Evolutionary conservation across 2,113 vertebrate genomes (phyloP), one percentile per base, ranked within the genome.

Genomic region (Scolopax mira): DNA sequence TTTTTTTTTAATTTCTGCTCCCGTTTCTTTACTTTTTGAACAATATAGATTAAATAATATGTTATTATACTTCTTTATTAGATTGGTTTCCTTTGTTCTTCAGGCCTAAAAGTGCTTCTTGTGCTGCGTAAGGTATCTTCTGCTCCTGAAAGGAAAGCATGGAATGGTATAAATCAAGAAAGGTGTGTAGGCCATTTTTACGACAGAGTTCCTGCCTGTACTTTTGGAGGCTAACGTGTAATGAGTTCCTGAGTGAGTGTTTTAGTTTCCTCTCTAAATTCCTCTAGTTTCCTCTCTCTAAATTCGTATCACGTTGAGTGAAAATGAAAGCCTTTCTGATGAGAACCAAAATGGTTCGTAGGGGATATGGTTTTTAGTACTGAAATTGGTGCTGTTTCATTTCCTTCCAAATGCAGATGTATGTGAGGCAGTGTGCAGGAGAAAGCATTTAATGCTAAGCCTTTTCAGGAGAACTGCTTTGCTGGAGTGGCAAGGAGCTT

Each of bases 291-390:
- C 24, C 13, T 74, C 19, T 35, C 78, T 62, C 7, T 61, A 30
- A 55, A 55, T 62, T 46, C 49, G 1, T 70, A 12, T 66, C 5
- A 14, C 0, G 0, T 80, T 66, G 49, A 88, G 28, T 64, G 46
- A 61, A 79, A 71, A 52, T 17, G 1, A 39, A 82, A 39, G 28
- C 44, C n/a, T 69, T 48, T 71, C 35, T 75, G 28, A 24, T 35
- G 61, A 57, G 22, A 49, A 60, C 18, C 33, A 44, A 28, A 64
- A 24, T 37, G 33, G 2, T 17, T 72, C 69, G 39, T 39, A 52
- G 35, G 9, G 83, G 55, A 35, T 71, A 42, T 13, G 0, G 8
- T 18, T 49, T 83, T 81, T 55, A 60, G 13, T 80, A 37, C 2
- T 52, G 30, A 62, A 78, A 61, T 23, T 7, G 5, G 5, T 67